Evolutionary conservation across 2,888 invertebrate species (phyloP).

Genomic region (Philereme transversata): DNA sequence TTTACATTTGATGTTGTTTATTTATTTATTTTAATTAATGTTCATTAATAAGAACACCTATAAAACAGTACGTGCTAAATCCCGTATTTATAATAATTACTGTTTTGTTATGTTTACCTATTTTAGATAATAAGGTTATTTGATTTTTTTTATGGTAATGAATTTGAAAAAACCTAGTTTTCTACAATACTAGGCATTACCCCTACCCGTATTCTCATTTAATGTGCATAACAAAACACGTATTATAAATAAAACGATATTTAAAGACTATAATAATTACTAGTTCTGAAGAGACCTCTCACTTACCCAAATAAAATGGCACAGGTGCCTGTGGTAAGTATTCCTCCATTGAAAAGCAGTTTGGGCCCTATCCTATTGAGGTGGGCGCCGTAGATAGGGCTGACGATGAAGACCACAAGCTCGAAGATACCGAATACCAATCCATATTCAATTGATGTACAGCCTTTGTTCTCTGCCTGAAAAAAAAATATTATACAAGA

Average conservation of each 20-base stretch:
- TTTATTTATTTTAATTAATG: no score
- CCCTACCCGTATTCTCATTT: no score
- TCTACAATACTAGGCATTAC: no score
- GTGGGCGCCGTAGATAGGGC: constrained; percentile 92
- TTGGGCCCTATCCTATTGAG: constrained; percentile 92
- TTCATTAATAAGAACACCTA: no score
- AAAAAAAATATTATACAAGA: constrained; percentile 36
- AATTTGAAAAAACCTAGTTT: no score
- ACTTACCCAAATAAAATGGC: constrained; percentile 92
- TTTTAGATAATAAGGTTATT: no score
- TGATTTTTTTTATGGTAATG: no score
- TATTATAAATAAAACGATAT: not conserved
- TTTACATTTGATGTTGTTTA: no score
- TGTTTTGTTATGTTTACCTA: no score
- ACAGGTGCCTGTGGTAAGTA: constrained; percentile 92
- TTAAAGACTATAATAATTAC: not conserved
- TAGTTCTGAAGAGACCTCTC: not conserved
- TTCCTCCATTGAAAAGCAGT: constrained; percentile 91
- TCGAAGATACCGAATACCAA: constrained; percentile 95
- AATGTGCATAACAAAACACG: no score
- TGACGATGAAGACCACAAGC: constrained; percentile 91
- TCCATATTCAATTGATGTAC: constrained; percentile 92
- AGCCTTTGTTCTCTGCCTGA: constrained; percentile 92
- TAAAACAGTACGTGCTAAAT: no score
- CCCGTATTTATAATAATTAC: no score